Evolutionary conservation across 37 sponge, comb jelly and placozoan species (phyloP).

Genomic region (Cladorhizidae sp.): DNA sequence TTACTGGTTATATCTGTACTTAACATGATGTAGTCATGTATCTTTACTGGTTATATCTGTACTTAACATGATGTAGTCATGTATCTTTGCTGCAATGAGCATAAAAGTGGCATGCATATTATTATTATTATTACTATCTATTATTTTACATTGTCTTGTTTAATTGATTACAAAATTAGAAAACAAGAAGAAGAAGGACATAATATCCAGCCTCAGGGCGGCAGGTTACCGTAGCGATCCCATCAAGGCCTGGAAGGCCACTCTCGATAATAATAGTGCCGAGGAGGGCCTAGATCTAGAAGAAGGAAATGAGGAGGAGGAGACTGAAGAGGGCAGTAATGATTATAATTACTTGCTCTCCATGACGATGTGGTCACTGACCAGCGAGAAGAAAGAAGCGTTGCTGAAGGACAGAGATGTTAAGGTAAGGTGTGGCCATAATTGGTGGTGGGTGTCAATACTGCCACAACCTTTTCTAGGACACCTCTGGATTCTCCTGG

Average conservation of each 20-base stretch:
- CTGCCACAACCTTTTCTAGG: too few species aligned
- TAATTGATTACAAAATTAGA: too few species aligned
- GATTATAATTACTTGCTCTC: conserved; percentile 93
- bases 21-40: too few species aligned
- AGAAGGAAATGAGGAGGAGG: conserved; percentile 35
- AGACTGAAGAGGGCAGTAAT: neutral
- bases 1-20: too few species aligned
- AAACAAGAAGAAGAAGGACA: conserved; percentile 74
- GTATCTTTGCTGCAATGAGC: too few species aligned
- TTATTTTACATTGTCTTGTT: too few species aligned
- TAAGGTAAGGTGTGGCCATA: conserved; percentile 59
- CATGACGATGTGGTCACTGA: conserved; percentile 87
- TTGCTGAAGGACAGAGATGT: conserved; percentile 79
- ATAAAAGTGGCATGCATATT: too few species aligned
- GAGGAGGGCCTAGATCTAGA: conserved; percentile 24
- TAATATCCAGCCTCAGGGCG: conserved; percentile 66
- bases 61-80: too few species aligned
- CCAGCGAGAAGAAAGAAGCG: conserved; percentile 89
- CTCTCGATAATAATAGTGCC: conserved; percentile 1
- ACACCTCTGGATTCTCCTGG: too few species aligned
- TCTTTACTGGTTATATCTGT: too few species aligned
- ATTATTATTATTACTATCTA: too few species aligned
- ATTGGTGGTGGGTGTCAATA: neutral
- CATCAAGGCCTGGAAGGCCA: conserved; percentile 87
- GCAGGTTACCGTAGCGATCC: conserved; percentile 87